Conservation (phyloP, 2,888 invertebrate genomes). For the Biston betularia region DNA sequence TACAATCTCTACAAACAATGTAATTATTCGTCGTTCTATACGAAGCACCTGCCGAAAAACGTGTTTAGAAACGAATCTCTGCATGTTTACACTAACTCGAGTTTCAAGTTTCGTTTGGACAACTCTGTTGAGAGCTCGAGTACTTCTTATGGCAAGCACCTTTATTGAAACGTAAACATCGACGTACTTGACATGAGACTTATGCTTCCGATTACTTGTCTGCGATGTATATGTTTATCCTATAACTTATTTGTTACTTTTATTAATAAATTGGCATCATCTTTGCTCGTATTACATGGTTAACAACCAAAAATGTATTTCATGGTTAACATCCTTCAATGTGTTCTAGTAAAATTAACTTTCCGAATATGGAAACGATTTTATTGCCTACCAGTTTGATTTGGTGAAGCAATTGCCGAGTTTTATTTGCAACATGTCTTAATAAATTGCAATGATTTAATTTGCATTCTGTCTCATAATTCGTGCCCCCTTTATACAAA, state of each 20-base stretch:
- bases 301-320: too few species aligned
- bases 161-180: conserved; percentile 47
- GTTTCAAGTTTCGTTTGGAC: conserved; percentile 49
- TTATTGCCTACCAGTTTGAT: conserved; percentile 10
- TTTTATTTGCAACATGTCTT: conserved; percentile 8
- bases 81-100: conserved; percentile 52
- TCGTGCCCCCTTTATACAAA: neutral
- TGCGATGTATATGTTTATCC: conserved; percentile 8
- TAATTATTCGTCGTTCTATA: conserved; percentile 34
- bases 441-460: conserved; percentile 3
- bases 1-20: conserved; percentile 25
- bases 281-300: neutral
- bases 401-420: conserved; percentile 7
- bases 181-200: conserved; percentile 17
- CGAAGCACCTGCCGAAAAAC: conserved; percentile 46
- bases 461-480: conserved; percentile 5
- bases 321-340: too few species aligned
- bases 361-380: conserved; percentile 2
- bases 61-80: conserved; percentile 49
- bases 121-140: conserved; percentile 53
- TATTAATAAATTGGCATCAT: neutral
- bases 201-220: conserved; percentile 20
- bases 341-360: neutral
- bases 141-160: conserved; percentile 47
- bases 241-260: conserved; percentile 10